Conservation (phyloP, 2,888 invertebrate species). For the Ennomos fuscantarius region DNA sequence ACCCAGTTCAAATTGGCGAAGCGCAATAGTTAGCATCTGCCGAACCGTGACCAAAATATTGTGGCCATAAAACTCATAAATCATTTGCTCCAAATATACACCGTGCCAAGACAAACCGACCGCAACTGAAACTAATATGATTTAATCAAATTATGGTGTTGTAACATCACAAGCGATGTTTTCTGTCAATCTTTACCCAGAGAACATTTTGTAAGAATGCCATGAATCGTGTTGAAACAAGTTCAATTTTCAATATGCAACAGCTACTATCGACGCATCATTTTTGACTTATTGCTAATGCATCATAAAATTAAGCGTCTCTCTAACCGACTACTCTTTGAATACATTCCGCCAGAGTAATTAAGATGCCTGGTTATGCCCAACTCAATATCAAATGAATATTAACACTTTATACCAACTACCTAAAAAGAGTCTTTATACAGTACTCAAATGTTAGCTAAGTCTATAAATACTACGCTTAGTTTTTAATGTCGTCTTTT, state of each 20-base stretch:
- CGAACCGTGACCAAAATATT: slow-evolving; percentile 27
- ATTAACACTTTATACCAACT: too few relatives aligned
- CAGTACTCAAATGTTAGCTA: too few relatives aligned
- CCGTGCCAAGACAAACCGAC: slow-evolving; percentile 43
- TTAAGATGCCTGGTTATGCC: too few relatives aligned
- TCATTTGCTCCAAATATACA: slow-evolving; percentile 41
- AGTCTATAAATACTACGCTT: too few relatives aligned
- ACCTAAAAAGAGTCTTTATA: too few relatives aligned
- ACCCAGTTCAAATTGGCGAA: slow-evolving; percentile 19
- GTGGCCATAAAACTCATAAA: slow-evolving; percentile 34
- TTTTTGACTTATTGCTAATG: slow-evolving; percentile 14
- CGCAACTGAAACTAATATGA: slow-evolving; percentile 56
- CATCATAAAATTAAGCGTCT: neutral
- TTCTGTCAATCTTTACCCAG: slow-evolving; percentile 40
- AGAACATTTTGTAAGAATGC: slow-evolving; percentile 53
- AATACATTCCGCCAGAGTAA: too few relatives aligned
- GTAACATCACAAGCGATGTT: slow-evolving; percentile 46
- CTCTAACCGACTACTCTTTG: neutral
- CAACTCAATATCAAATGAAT: too few relatives aligned
- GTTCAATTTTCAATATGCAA: slow-evolving; percentile 30
- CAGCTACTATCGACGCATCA: slow-evolving; percentile 18
- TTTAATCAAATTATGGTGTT: slow-evolving; percentile 53
- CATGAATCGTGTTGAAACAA: slow-evolving; percentile 43
- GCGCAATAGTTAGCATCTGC: slow-evolving; percentile 24
- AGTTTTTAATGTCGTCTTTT: too few relatives aligned